Conservation (phyloP, 2,797 vertebrate species). For the Bryconaethiops microstoma region DNA sequence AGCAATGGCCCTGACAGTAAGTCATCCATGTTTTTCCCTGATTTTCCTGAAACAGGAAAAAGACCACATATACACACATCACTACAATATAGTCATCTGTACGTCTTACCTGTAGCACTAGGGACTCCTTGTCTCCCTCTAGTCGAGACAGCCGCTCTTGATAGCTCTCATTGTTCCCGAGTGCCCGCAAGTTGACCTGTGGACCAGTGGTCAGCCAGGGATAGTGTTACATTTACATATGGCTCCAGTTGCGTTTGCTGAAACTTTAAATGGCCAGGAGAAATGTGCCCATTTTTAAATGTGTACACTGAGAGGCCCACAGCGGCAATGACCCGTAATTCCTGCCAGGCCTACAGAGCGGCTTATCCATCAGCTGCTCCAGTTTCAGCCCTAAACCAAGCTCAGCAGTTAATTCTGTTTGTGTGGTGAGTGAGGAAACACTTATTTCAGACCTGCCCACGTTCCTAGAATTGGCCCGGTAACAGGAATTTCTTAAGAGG, state of each 20-base stretch:
- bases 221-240: conserved; percentile 13
- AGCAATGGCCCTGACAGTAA: no score
- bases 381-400: neutral
- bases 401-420: neutral
- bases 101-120: conserved; percentile 89
- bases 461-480: neutral
- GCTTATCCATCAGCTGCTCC: conserved; percentile 6
- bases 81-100: neutral
- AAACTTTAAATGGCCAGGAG: conserved; percentile 44
- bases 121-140: conserved; percentile 96
- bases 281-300: neutral
- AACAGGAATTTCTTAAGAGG: conserved; percentile 40
- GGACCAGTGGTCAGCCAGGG: conserved; percentile 51
- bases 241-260: conserved; percentile 50
- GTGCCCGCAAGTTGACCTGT: conserved; percentile 84
- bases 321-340: neutral
- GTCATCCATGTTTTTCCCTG: no score
- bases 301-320: neutral
- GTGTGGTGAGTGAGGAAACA: neutral
- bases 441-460: neutral
- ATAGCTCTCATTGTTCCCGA: conserved; percentile 87
- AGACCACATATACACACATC: neutral
- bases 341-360: neutral
- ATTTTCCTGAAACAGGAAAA: no score
- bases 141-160: conserved; percentile 91